Evolutionary conservation across 2,888 invertebrate species (phyloP).

Genomic region (Proisotoma minuta): DNA sequence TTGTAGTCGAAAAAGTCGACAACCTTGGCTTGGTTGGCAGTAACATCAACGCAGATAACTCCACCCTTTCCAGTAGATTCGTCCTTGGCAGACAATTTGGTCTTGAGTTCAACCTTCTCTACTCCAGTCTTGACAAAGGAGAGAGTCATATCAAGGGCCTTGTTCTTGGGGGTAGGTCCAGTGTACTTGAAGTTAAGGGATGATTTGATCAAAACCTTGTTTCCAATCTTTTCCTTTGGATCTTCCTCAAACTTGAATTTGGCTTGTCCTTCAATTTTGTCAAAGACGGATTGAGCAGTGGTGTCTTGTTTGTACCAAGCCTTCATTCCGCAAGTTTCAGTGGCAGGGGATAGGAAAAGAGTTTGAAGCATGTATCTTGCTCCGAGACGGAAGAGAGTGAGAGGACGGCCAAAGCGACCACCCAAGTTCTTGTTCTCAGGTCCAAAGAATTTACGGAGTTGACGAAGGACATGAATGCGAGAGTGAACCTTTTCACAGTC

Average conservation of each 20-base stretch:
- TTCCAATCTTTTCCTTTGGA: conserved; percentile 42
- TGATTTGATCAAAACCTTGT: conserved; percentile 36
- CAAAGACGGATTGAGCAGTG: conserved; percentile 36
- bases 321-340: conserved; percentile 46
- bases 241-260: conserved; percentile 40
- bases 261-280: conserved; percentile 43
- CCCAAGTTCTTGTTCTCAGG: conserved; percentile 45
- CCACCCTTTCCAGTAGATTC: conserved; percentile 34
- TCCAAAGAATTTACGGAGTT: conserved; percentile 44
- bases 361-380: conserved; percentile 40
- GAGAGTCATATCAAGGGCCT: conserved; percentile 36
- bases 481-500: conserved; percentile 46
- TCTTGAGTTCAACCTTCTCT: conserved; percentile 37
- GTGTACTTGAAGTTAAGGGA: conserved; percentile 39
- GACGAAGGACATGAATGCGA: conserved; percentile 37
- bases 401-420: conserved; percentile 36
- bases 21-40: conserved; percentile 28
- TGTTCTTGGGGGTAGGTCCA: conserved; percentile 42
- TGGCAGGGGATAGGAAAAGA: conserved; percentile 44
- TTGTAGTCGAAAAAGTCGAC: conserved; percentile 40
- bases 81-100: conserved; percentile 37
- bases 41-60: conserved; percentile 41
- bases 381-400: conserved; percentile 42
- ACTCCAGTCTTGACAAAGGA: conserved; percentile 35
- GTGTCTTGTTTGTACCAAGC: conserved; percentile 42